Evolutionary conservation across 1,140 invertebrate genomes (phyloP).

Genomic region (Conopomorpha cramerella): DNA sequence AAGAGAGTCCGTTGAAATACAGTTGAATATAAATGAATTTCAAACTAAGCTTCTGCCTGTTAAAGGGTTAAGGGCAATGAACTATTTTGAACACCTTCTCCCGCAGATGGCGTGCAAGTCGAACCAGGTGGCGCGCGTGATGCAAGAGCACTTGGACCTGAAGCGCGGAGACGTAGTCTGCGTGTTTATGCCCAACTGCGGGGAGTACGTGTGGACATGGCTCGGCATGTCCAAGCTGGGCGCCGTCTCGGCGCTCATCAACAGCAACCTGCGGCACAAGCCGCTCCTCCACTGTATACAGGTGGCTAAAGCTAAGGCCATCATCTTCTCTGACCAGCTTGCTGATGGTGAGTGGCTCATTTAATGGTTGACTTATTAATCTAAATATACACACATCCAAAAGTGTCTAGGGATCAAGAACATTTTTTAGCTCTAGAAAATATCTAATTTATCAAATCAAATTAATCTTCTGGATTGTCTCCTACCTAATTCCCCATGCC

Average conservation of each 20-base stretch:
- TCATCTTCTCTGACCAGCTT: slow-evolving; percentile 76
- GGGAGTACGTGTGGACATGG: slow-evolving; percentile 83
- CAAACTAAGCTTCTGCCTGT: too few relatives aligned
- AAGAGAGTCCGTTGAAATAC: too few relatives aligned
- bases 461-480: too few relatives aligned
- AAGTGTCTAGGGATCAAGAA: too few relatives aligned
- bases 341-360: slow-evolving; percentile 67
- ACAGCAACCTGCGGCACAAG: slow-evolving; percentile 78
- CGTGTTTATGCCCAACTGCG: slow-evolving; percentile 81
- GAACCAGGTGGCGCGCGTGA: slow-evolving; percentile 79
- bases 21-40: too few relatives aligned
- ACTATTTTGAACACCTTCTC: too few relatives aligned
- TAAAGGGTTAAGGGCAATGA: too few relatives aligned
- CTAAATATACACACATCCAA: too few relatives aligned
- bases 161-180: slow-evolving; percentile 81
- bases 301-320: slow-evolving; percentile 72
- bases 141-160: slow-evolving; percentile 70
- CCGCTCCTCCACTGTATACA: slow-evolving; percentile 82
- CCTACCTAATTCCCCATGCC: too few relatives aligned
- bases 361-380: too few relatives aligned
- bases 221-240: slow-evolving; percentile 85
- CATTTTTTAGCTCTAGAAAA: too few relatives aligned
- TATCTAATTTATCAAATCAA: too few relatives aligned
- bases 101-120: slow-evolving; percentile 76
- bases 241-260: slow-evolving; percentile 82